Percentiles rank a stretch among this genome's conserved stretches.
Evolutionary conservation across 2,888 invertebrate genomes (phyloP).

Genomic region (Hirtodrosophila trivittata): DNA sequence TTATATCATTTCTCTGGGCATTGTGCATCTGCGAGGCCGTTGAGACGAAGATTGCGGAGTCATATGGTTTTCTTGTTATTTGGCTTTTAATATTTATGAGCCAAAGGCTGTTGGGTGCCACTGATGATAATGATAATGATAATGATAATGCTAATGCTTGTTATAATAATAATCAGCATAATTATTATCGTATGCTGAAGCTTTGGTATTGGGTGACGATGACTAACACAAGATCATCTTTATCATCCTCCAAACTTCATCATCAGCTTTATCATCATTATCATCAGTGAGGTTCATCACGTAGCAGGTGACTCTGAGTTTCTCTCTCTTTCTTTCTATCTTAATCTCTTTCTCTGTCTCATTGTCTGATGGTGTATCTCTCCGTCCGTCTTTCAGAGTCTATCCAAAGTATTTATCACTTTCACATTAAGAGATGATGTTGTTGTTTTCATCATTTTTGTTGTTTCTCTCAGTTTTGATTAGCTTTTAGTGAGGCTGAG

Average conservation of each 20-base stretch:
- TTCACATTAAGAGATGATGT: conserved; percentile 64
- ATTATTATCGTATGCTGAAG: no score
- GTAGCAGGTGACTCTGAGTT: conserved; percentile 36
- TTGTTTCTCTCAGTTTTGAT: conserved; percentile 35
- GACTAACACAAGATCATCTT: conserved; percentile 36
- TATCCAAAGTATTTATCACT: conserved; percentile 62
- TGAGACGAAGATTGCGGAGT: conserved; percentile 30
- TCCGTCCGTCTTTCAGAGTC: background rate
- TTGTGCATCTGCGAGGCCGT: conserved; percentile 9
- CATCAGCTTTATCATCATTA: conserved; percentile 7
- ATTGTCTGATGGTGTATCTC: background rate
- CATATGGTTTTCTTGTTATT: conserved; percentile 46
- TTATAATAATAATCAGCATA: conserved; percentile 6
- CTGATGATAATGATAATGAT: conserved; percentile 25
- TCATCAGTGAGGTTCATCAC: conserved; percentile 30
- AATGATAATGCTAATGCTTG: background rate
- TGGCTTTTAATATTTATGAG: conserved; percentile 55
- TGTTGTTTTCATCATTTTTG: conserved; percentile 13
- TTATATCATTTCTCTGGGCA: conserved; percentile 11
- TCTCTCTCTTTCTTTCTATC: conserved; percentile 5
- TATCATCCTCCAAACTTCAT: conserved; percentile 8
- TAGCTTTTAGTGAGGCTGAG: conserved; percentile 9
- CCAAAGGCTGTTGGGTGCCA: conserved; percentile 28
- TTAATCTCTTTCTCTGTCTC: background rate
- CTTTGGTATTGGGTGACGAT: conserved; percentile 26